phyloP scores from a whole-genome alignment of 1,140 invertebrate genomes.

The Formica selysi region DNA sequence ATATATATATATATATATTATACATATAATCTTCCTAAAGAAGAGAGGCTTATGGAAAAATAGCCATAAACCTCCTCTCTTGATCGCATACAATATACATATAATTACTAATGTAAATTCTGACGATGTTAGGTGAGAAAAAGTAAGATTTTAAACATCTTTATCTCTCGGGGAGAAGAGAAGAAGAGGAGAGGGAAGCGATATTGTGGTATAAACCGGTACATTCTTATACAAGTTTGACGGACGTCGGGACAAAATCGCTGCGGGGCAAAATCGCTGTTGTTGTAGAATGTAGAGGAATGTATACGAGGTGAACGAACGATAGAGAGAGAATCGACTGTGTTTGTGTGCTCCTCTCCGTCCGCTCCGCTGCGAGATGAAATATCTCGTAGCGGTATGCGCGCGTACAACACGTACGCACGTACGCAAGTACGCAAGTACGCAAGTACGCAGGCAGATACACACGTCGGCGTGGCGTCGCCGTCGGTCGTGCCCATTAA shows the following conservation, averaged over 20 bases:
- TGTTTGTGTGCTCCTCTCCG: background rate
- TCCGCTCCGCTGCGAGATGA: conserved; percentile 21
- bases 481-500: conserved; percentile 15
- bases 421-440: background rate
- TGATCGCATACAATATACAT: too few species aligned
- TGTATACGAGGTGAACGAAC: conserved; percentile 67
- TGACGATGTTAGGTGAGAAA: too few species aligned
- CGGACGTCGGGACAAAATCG: conserved; percentile 14
- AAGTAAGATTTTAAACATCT: too few species aligned
- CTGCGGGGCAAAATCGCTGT: conserved; percentile 50
- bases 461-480: too few species aligned
- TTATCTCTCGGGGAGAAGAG: too few species aligned
- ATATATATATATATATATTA: too few species aligned
- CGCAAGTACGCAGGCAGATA: too few species aligned
- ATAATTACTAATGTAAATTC: too few species aligned
- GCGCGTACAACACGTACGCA: background rate
- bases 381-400: conserved; percentile 18
- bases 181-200: too few species aligned
- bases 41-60: too few species aligned
- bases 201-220: background rate
- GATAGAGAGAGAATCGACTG: conserved; percentile 62
- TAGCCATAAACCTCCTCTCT: too few species aligned
- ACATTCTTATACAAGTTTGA: conserved; percentile 27
- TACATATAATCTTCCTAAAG: too few species aligned
- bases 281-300: conserved; percentile 58